Evolutionary conservation across 1,140 invertebrate species (phyloP).

Genomic region (Theocolax elegans): DNA sequence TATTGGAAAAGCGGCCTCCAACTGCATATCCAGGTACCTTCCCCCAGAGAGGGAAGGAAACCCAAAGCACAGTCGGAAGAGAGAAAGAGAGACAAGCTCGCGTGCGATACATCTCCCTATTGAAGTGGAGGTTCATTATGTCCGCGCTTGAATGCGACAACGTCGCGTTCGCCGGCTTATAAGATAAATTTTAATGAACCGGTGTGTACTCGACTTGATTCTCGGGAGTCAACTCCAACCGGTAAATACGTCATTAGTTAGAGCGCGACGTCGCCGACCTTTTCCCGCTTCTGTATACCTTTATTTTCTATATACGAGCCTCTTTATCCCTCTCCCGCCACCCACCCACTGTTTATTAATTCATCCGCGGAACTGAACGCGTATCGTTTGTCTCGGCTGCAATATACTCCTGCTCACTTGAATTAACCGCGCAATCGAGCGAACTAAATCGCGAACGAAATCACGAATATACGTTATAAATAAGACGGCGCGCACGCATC

Average conservation of each 20-base stretch:
- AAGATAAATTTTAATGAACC: slow-evolving; percentile 66
- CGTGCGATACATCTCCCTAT: slow-evolving; percentile 51
- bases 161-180: slow-evolving; percentile 52
- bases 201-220: slow-evolving; percentile 50
- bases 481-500: not conserved
- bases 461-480: slow-evolving; percentile 5
- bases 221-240: slow-evolving; percentile 49
- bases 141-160: slow-evolving; percentile 58
- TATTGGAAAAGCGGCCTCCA: slow-evolving; percentile 39
- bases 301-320: slow-evolving; percentile 20
- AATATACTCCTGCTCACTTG: slow-evolving; percentile 40
- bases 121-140: slow-evolving; percentile 61
- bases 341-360: slow-evolving; percentile 52
- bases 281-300: not conserved
- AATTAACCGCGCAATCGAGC: slow-evolving; percentile 56
- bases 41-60: too few species aligned
- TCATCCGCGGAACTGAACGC: slow-evolving; percentile 56
- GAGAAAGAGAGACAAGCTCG: slow-evolving; percentile 31
- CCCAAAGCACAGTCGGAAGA: too few species aligned
- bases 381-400: slow-evolving; percentile 54
- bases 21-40: too few species aligned
- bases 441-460: slow-evolving; percentile 18
- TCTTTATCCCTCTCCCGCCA: slow-evolving; percentile 11
- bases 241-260: slow-evolving; percentile 65
- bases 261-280: slow-evolving; percentile 29